Conservation (phyloP, 2,113 vertebrate genomes). For the Lutjanus erythropterus region DNA sequence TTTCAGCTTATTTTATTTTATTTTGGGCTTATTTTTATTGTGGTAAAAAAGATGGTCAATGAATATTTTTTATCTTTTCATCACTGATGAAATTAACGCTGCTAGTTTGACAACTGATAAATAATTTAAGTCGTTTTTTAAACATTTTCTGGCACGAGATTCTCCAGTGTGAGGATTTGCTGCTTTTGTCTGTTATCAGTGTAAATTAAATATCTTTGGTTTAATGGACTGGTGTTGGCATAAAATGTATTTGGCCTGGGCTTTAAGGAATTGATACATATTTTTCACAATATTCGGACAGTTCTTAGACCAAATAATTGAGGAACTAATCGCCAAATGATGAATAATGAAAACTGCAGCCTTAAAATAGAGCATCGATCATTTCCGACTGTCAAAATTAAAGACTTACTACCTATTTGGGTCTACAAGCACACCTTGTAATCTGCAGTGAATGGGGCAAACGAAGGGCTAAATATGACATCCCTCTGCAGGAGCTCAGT, state of each 20-base stretch:
- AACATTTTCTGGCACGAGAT: neutral
- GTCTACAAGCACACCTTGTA: neutral
- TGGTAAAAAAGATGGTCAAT: too few species aligned
- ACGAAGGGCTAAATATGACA: conserved; percentile 23
- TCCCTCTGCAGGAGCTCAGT: conserved; percentile 35
- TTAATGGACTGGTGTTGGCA: neutral
- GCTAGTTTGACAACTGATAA: neutral
- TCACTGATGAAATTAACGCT: too few species aligned
- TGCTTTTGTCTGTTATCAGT: neutral
- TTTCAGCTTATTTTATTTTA: too few species aligned
- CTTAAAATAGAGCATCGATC: neutral
- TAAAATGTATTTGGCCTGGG: neutral
- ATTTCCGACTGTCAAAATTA: neutral
- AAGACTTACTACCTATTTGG: neutral
- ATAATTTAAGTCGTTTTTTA: neutral
- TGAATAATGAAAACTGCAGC: neutral
- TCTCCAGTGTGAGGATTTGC: neutral
- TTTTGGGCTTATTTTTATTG: too few species aligned
- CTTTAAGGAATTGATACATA: neutral
- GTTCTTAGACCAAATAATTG: neutral
- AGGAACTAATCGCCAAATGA: neutral
- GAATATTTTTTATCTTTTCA: too few species aligned
- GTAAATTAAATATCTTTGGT: neutral
- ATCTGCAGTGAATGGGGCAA: neutral
- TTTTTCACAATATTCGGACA: neutral